Percentiles rank a stretch among this genome's conserved stretches.
These are phyloP conservation scores for Drosophila repleta DNA, from an alignment of 1,140 invertebrate species.

Conservation along the genomic window DNA sequence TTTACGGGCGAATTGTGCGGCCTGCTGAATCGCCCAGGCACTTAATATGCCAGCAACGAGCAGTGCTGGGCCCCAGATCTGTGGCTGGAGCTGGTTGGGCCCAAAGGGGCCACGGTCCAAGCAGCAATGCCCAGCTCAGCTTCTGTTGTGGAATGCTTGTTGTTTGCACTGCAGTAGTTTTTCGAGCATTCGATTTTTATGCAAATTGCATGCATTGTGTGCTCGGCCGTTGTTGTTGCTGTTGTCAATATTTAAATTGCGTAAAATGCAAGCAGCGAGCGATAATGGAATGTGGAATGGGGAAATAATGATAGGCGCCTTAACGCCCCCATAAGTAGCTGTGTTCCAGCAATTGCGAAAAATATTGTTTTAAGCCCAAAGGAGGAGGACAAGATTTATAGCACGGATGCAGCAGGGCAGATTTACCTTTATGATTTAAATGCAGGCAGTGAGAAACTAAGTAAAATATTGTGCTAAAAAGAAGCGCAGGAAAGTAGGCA, in stretches of 20 bases:
- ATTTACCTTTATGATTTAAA: conserved; percentile 19
- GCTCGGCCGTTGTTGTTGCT: conserved; percentile 17
- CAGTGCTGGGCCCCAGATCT: conserved; percentile 8
- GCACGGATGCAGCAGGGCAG: background rate
- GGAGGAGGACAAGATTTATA: background rate
- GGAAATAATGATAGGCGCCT: conserved; percentile 43
- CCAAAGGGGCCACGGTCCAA: no score
- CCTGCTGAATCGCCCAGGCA: conserved; percentile 31
- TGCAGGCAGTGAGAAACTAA: background rate
- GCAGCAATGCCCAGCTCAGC: background rate
- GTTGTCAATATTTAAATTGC: conserved; percentile 71
- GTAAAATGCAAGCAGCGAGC: conserved; percentile 40
- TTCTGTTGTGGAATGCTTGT: conserved; percentile 16
- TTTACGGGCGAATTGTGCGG: conserved; percentile 67
- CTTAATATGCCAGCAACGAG: conserved; percentile 2
- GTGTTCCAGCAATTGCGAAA: conserved; percentile 20
- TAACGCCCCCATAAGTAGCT: background rate
- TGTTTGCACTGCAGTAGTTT: conserved; percentile 25
- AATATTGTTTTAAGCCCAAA: conserved; percentile 22
- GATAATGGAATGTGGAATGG: conserved; percentile 45
- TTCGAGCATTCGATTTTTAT: conserved; percentile 65
- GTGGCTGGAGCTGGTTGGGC: conserved; percentile 15
- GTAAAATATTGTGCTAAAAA: background rate
- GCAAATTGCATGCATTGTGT: conserved; percentile 66
- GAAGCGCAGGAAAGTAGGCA: conserved; percentile 36